Evolutionary conservation across 2,797 vertebrate species (phyloP).

Genomic region (Pangasius djambal): DNA sequence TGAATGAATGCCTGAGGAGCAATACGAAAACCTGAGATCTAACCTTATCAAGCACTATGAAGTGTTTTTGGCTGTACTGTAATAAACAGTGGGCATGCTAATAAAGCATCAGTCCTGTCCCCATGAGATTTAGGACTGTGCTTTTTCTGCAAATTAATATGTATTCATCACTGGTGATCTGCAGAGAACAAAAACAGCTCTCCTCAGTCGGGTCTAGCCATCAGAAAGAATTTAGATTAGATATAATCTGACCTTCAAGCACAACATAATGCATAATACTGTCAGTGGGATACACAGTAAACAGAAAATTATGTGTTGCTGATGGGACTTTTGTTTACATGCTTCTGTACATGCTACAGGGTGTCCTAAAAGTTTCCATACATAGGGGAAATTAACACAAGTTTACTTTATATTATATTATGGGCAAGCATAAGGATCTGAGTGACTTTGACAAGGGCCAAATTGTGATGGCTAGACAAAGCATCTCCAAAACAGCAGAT

Average conservation of each 20-base stretch:
- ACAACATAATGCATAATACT: neutral
- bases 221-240: neutral
- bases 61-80: neutral
- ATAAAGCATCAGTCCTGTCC: neutral
- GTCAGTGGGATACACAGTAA: no score
- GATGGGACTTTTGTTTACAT: no score
- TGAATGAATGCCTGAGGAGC: neutral
- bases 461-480: no score
- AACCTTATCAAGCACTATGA: slow-evolving; percentile 18
- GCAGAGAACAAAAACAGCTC: neutral
- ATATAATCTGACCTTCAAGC: neutral
- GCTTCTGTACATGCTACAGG: no score
- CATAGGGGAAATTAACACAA: no score
- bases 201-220: neutral
- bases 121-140: neutral
- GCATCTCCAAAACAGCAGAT: no score
- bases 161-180: neutral
- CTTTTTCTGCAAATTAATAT: neutral
- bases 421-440: no score
- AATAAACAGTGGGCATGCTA: neutral
- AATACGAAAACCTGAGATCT: neutral
- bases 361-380: no score
- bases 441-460: no score
- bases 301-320: no score
- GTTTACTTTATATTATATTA: no score